phyloP scores from a whole-genome alignment of 2,888 invertebrate species.

The Drosophila multiciliata region DNA sequence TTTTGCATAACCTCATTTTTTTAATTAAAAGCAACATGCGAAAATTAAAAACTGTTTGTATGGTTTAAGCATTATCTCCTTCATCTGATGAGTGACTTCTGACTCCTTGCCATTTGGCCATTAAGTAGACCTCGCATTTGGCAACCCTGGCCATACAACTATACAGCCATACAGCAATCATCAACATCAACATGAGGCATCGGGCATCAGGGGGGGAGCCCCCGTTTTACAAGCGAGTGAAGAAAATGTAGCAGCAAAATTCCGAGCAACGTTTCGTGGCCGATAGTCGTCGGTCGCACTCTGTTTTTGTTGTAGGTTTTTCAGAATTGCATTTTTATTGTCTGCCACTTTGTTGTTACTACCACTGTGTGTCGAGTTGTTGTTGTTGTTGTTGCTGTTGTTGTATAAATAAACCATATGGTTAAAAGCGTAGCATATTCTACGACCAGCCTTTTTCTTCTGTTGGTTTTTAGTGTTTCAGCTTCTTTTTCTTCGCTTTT shows the following conservation, averaged over 20 bases:
- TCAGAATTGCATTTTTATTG: conserved; percentile 79
- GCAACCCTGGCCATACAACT: conserved; percentile 22
- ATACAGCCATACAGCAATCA: conserved; percentile 27
- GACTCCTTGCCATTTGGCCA: not conserved
- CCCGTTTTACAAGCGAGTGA: conserved; percentile 50
- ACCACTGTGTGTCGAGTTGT: conserved; percentile 66
- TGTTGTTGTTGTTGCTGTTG: conserved; percentile 48
- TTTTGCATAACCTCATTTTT: not conserved
- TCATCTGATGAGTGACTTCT: not conserved
- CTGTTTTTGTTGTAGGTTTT: conserved; percentile 59
- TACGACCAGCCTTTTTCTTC: conserved; percentile 50
- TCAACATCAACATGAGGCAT: conserved; percentile 36
- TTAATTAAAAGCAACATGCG: not conserved
- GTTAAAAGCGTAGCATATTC: conserved; percentile 80
- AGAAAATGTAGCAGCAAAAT: conserved; percentile 65
- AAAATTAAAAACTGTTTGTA: not conserved
- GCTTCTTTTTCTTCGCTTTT: conserved; percentile 29
- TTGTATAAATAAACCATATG: conserved; percentile 79
- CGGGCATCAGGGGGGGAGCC: conserved; percentile 26
- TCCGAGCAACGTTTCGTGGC: conserved; percentile 64
- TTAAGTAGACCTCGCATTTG: conserved; percentile 45
- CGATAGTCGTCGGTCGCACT: conserved; percentile 38
- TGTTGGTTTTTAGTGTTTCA: conserved; percentile 17
- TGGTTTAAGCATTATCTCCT: not conserved
- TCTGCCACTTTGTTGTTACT: conserved; percentile 77